These are phyloP conservation scores for Morpho achilles DNA, from an alignment of 2,888 invertebrate genomes.

Conservation along the genomic window DNA sequence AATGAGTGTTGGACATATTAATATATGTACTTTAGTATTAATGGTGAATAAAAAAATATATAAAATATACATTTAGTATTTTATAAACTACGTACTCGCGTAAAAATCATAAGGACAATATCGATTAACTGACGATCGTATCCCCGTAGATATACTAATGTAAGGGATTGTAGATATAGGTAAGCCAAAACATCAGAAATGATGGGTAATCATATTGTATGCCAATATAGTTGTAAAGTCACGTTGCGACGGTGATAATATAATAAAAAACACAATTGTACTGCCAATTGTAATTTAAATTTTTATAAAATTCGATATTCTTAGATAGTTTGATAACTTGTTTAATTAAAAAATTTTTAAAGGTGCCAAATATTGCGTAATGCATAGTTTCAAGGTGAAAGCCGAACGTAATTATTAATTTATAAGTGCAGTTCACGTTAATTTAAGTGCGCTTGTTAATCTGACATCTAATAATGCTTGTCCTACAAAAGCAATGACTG, in stretches of 20 bases:
- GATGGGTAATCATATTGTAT: conserved; percentile 55
- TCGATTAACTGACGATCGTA: conserved; percentile 71
- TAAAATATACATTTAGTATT: conserved; percentile 70
- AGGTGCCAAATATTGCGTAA: conserved; percentile 63
- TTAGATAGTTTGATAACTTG: conserved; percentile 71
- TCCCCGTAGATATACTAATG: conserved; percentile 57
- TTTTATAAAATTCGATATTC: conserved; percentile 71
- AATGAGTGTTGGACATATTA: conserved; percentile 65
- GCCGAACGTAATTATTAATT: conserved; percentile 43
- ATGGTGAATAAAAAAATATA: conserved; percentile 46
- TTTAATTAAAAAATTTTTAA: conserved; percentile 62
- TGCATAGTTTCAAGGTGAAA: conserved; percentile 38
- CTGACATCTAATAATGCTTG: conserved; percentile 60
- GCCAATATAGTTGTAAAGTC: conserved; percentile 55
- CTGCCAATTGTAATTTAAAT: conserved; percentile 74
- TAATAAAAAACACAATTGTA: conserved; percentile 67
- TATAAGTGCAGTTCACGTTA: conserved; percentile 36
- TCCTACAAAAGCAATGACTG: conserved; percentile 62
- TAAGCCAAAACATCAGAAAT: conserved; percentile 48
- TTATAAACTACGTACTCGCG: conserved; percentile 75
- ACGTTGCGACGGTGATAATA: conserved; percentile 60
- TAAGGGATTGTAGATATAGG: conserved; percentile 69
- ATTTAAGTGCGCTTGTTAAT: conserved; percentile 38
- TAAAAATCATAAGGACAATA: conserved; percentile 78
- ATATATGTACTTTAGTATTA: conserved; percentile 53